Conservation (phyloP, 2,797 vertebrate genomes). For the Myotis daubentonii region DNA sequence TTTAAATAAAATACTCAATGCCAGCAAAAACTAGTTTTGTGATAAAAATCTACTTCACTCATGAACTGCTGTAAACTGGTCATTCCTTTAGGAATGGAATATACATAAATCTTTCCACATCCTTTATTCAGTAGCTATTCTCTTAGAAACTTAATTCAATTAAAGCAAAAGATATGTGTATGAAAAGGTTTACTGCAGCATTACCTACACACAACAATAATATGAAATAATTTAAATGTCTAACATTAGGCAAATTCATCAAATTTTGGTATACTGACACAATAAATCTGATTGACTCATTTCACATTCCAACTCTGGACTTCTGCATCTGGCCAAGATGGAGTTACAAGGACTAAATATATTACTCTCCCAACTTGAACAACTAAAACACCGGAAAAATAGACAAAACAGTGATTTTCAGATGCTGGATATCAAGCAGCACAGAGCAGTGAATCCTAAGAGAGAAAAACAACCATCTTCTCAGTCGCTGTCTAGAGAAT, state of each 20-base stretch:
- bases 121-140: not conserved
- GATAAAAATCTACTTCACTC: not conserved
- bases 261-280: not conserved
- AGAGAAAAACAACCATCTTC: not conserved
- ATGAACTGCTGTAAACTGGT: not conserved
- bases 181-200: not conserved
- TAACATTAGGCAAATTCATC: not conserved
- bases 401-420: not conserved
- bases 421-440: not conserved
- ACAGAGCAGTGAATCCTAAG: not conserved
- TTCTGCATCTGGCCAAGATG: not conserved
- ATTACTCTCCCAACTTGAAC: not conserved
- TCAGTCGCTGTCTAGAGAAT: not conserved
- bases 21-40: not conserved
- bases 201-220: not conserved
- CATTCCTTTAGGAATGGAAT: not conserved
- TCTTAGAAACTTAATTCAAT: conserved; percentile 7
- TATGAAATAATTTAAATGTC: not conserved
- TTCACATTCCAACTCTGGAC: not conserved
- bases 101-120: not conserved
- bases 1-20: not conserved
- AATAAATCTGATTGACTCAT: not conserved
- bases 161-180: not conserved
- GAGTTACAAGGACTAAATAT: not conserved
- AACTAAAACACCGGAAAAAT: not conserved